Percentiles rank a stretch among this genome's conserved stretches.
Evolutionary conservation across 2,797 vertebrate genomes (phyloP).

Genomic region (Melanotaenia nigrans): DNA sequence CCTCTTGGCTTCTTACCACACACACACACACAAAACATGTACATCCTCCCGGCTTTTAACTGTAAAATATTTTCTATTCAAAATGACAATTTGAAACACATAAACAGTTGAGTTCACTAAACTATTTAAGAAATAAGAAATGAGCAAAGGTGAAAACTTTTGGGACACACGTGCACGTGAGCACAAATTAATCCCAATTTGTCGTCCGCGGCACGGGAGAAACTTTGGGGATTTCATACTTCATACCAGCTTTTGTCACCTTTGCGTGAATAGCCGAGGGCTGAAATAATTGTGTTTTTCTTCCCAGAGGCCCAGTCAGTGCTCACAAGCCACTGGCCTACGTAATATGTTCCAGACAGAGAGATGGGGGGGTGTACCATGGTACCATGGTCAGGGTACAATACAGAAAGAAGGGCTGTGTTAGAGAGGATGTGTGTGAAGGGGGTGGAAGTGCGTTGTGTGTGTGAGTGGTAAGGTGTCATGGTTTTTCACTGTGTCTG

Average conservation of each 20-base stretch:
- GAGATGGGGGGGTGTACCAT: slow-evolving; percentile 19
- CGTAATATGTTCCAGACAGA: slow-evolving; percentile 80
- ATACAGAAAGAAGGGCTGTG: slow-evolving; percentile 39
- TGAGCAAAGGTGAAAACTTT: slow-evolving; percentile 79
- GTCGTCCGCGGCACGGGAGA: slow-evolving; percentile 70
- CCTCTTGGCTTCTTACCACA: slow-evolving; percentile 23
- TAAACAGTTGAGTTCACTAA: slow-evolving; percentile 58
- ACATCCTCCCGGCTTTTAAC: slow-evolving; percentile 35
- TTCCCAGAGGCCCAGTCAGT: slow-evolving; percentile 76
- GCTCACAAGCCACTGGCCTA: slow-evolving; percentile 84
- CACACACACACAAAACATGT: slow-evolving; percentile 28
- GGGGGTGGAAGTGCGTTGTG: slow-evolving; percentile 25
- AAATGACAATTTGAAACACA: slow-evolving; percentile 44
- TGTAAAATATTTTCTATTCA: slow-evolving; percentile 39
- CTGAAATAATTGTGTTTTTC: slow-evolving; percentile 84
- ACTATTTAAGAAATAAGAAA: slow-evolving; percentile 72
- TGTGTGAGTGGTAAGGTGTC: slow-evolving; percentile 22
- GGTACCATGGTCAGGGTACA: slow-evolving; percentile 52
- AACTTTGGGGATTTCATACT: slow-evolving; percentile 86
- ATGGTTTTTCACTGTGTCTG: slow-evolving; percentile 35
- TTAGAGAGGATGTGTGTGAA: slow-evolving; percentile 24
- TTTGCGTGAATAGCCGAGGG: slow-evolving; percentile 82
- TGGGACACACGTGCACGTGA: slow-evolving; percentile 75
- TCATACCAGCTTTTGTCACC: slow-evolving; percentile 86
- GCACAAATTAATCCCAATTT: slow-evolving; percentile 83